A percentile compares a stretch with the other conserved stretches of the same genome.
Conservation (phyloP, 2,797 vertebrate species). For the Lagorchestes hirsutus region DNA sequence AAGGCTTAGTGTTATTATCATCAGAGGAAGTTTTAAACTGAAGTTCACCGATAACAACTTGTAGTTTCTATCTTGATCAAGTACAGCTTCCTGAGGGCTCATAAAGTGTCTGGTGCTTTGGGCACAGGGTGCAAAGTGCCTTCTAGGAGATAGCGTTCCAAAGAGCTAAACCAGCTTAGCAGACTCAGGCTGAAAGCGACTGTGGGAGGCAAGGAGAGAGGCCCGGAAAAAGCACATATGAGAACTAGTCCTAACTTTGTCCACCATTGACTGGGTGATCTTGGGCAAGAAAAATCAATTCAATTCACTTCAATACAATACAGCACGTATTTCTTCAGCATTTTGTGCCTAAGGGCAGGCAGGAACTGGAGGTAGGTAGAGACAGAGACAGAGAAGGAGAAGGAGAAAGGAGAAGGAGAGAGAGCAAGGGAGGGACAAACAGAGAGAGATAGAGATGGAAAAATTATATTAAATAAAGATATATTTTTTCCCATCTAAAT, state of each 20-base stretch:
- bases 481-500: background rate
- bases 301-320: background rate
- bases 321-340: background rate
- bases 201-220: background rate
- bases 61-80: background rate
- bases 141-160: slow-evolving; percentile 1
- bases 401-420: background rate
- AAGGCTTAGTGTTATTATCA: slow-evolving; percentile 22
- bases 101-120: slow-evolving; percentile 1
- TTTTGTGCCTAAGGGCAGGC: background rate
- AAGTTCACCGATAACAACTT: slow-evolving; percentile 27
- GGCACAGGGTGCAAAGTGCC: background rate
- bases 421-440: background rate
- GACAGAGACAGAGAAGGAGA: too few species aligned
- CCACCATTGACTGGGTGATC: background rate
- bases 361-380: background rate
- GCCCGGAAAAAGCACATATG: background rate
- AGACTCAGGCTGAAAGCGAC: background rate
- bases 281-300: background rate
- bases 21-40: slow-evolving; percentile 27
- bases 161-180: slow-evolving; percentile 28
- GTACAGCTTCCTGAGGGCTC: background rate
- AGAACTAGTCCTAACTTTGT: background rate
- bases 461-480: background rate
- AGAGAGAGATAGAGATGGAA: too few species aligned